A percentile compares a stretch with the other conserved stretches of the same genome.
phyloP scores from a whole-genome alignment of 2,113 vertebrate genomes.

The Prionailurus viverrinus region DNA sequence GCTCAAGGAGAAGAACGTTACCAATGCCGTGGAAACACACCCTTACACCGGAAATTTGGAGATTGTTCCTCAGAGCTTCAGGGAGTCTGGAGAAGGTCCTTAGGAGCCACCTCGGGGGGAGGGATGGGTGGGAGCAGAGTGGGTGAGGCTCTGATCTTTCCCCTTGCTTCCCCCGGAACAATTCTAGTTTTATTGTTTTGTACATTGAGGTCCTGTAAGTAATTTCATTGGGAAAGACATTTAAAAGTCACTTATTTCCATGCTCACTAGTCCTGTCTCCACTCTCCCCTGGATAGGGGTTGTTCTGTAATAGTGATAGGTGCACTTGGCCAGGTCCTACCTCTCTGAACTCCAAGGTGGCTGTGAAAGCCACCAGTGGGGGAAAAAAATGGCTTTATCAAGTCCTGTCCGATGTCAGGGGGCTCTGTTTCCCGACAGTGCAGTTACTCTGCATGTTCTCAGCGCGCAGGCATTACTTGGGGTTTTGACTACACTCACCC shows the following conservation, averaged over 20 bases:
- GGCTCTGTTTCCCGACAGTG: neutral
- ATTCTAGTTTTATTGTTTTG: neutral
- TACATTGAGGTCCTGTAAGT: neutral
- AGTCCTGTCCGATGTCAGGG: neutral
- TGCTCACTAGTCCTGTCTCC: neutral
- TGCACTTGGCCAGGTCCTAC: neutral
- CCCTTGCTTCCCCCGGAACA: neutral
- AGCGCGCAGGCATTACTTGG: neutral
- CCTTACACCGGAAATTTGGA: neutral
- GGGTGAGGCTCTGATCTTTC: neutral
- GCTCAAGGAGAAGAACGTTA: neutral
- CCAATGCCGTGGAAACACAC: neutral
- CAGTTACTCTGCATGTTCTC: neutral
- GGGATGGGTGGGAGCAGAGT: neutral
- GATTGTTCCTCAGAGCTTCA: neutral
- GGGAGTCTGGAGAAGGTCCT: neutral
- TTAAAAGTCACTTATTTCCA: neutral
- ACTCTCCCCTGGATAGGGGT: neutral
- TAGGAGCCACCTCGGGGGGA: neutral
- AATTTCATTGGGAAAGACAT: neutral
- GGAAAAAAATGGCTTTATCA: neutral
- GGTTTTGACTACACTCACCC: neutral
- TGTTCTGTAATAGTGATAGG: neutral
- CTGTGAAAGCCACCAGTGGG: neutral
- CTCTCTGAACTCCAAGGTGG: neutral